Evolutionary conservation across 1,140 invertebrate species (phyloP).

Genomic region (Ips typographus): DNA sequence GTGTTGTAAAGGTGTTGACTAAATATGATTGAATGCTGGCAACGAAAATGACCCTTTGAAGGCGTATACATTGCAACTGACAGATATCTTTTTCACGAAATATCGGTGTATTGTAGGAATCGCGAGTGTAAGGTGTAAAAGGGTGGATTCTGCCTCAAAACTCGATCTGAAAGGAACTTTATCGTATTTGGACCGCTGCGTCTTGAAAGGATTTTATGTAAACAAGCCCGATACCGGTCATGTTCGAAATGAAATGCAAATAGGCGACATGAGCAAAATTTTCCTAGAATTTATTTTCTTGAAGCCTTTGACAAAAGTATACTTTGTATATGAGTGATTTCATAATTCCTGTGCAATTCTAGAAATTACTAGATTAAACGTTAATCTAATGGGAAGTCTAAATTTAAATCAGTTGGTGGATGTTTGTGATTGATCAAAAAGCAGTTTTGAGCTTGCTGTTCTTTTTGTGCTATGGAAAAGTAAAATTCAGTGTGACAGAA

Average conservation of each 20-base stretch:
- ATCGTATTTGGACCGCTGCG: conserved; percentile 9
- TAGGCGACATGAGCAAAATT: background rate
- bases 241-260: conserved; percentile 12
- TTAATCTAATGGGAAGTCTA: too few species aligned
- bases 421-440: too few species aligned
- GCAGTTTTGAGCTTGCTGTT: too few species aligned
- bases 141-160: background rate
- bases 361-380: too few species aligned
- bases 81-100: background rate
- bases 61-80: background rate
- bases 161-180: background rate
- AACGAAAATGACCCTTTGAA: background rate
- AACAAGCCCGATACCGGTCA: conserved; percentile 3
- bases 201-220: conserved; percentile 7
- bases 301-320: too few species aligned
- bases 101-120: background rate
- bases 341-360: too few species aligned
- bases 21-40: conserved; percentile 1
- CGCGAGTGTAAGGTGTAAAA: background rate
- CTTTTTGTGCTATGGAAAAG: too few species aligned
- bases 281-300: background rate
- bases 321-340: too few species aligned
- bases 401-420: too few species aligned
- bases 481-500: too few species aligned
- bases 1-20: conserved; percentile 17